Base-by-base conservation (phyloP, 1,140 invertebrate species). In the Zaprionus ghesquierei region DNA sequence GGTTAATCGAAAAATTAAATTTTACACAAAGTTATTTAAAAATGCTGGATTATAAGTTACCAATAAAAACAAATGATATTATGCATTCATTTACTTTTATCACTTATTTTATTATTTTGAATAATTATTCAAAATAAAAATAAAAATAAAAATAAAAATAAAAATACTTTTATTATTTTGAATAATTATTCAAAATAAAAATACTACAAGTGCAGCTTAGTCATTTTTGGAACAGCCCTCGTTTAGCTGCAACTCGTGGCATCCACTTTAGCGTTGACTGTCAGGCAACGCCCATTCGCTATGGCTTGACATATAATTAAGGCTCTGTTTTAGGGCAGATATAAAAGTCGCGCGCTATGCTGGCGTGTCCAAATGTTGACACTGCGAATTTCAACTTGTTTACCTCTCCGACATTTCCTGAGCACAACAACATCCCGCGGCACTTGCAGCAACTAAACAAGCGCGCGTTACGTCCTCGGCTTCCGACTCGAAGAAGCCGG, bases 321-420 rank as follows among this genome's bases (percentile, higher is more conserved):
- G 44, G 64, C 41, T 31, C 35, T 72, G 33, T 35, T 72, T 58
- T 54, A 51, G 62, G 51, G 53, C 23, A 50, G 69, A 65, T 71
- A 71, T 65, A 65, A 72, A 70, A 70, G 41, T 70, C 64, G 55
- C 70, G 53, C 15, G 35, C 15, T 41, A 41, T n/a, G 50, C 68
- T 55, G 69, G 54, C 51, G 56, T 23, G 25, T 56, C 65, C 56
- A 69, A 74, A 74, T 69, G 71, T 74, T 69, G 71, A 69, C 59
- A 69, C 58, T 69, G 58, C 27, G 31, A 73, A n/a, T 64, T 64
- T 68, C 46, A 49, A 51, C 44, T 58, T 72, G 65, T 63, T 74
- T 74, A 74, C 66, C 59, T 69, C 53, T 69, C 69, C 49, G 54
- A 59, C 62, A 65, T 77, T 77, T 75, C 61, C 71, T 54, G 71